Evolutionary conservation across 2,888 invertebrate genomes (phyloP).

Genomic region (Cosmia pyralina): DNA sequence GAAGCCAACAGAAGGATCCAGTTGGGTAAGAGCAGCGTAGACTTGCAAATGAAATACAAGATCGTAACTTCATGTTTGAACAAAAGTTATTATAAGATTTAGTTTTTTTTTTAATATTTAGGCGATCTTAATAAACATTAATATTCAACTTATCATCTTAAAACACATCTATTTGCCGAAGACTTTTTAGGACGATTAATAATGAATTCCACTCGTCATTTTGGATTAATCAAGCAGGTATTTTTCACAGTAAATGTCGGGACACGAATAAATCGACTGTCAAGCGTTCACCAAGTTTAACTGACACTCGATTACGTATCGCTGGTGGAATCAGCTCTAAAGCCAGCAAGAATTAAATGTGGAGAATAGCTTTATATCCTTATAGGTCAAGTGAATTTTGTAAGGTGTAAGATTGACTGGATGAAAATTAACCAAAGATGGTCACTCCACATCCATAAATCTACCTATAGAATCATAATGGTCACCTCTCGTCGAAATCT

Average conservation of each 20-base stretch:
- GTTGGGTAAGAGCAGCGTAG: too few relatives aligned
- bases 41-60: too few relatives aligned
- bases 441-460: too few relatives aligned
- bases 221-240: constrained; percentile 43
- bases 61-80: too few relatives aligned
- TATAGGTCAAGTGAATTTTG: neutral
- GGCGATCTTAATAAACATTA: too few relatives aligned
- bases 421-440: too few relatives aligned
- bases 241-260: constrained; percentile 33
- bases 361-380: constrained; percentile 5
- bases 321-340: constrained; percentile 46
- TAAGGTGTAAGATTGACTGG: too few relatives aligned
- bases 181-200: neutral
- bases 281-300: constrained; percentile 44
- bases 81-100: too few relatives aligned
- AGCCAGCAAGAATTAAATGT: constrained; percentile 37
- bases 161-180: neutral
- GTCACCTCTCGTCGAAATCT: too few relatives aligned
- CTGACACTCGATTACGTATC: constrained; percentile 56
- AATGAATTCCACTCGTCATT: constrained; percentile 31
- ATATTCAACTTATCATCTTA: neutral
- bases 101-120: too few relatives aligned
- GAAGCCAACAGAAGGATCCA: too few relatives aligned
- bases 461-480: too few relatives aligned
- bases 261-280: constrained; percentile 49